Evolutionary conservation across 2,888 invertebrate genomes (phyloP), one percentile per base, ranked within the genome.

Genomic region (Candidula unifasciata): DNA sequence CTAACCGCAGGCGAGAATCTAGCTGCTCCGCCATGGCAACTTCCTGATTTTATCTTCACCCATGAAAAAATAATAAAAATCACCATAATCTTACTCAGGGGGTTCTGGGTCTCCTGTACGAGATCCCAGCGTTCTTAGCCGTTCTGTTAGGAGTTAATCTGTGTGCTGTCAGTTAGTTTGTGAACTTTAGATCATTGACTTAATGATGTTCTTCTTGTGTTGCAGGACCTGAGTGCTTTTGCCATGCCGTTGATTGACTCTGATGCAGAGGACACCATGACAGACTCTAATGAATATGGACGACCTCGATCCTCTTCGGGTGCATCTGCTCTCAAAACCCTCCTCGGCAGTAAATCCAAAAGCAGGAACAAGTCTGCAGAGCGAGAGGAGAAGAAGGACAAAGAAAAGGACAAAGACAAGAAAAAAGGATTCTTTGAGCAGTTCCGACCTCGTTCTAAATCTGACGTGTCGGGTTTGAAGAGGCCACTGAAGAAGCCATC

Each of bases 211-310:
- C 8, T 0, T 66, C 1, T 71, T 71, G 35, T 24, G 6, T 73
- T 83, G 77, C 91, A 93, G 93, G 93, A 93, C 84, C 88, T 93
- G 82, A 92, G 93, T 89, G 91, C 92, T 83, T 92, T 92, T 88
- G 93, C 93, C 35, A 92, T 93, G 92, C 92, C 91, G 3, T 87
- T 91, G 52, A 87, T 92, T 88, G 91, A 92, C 69, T 85, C 89
- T 68, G 90, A 89, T 71, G 81, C 86, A 60, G 84, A 85, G 21
- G 88, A 89, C 69, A 87, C 87, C 8, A 86, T 88, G 66, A 80
- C 79, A 30, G 89, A 90, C 2, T 91, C 90, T 33, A 35, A 54
- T 30, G 83, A 83, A 24, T 88, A 88, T 10, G 91, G 89, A 84
- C 88, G 92, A n/a, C 90, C 89, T n/a, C 86, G 92, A 8, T 87